Percentiles rank a stretch among this genome's conserved stretches.
Evolutionary conservation across 2,888 invertebrate genomes (phyloP).

Genomic region (Belgica antarctica): DNA sequence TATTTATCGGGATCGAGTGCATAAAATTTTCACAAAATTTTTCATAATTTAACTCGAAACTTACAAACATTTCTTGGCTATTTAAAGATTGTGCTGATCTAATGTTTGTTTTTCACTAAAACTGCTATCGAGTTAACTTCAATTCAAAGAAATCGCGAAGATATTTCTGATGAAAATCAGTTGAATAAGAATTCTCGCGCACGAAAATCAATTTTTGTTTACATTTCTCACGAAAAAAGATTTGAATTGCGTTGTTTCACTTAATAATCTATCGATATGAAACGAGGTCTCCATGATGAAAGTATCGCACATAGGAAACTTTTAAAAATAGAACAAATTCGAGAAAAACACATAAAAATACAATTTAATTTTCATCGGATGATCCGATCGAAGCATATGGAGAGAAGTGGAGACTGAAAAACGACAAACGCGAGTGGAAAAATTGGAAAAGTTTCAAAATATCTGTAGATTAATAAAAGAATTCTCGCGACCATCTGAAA

Average conservation of each 20-base stretch:
- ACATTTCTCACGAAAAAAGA: neutral
- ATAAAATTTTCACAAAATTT: too few relatives aligned
- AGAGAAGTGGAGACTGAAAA: neutral
- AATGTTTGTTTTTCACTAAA: too few relatives aligned
- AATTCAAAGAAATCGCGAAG: neutral
- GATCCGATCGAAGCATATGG: neutral
- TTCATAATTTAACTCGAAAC: too few relatives aligned
- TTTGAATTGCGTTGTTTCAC: neutral
- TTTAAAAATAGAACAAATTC: neutral
- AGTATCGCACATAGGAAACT: neutral
- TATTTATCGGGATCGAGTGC: too few relatives aligned
- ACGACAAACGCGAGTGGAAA: neutral
- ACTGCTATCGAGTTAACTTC: too few relatives aligned
- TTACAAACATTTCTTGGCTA: too few relatives aligned
- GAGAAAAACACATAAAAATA: conserved; percentile 11
- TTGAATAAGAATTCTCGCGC: neutral
- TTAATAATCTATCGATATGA: neutral
- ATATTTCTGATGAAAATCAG: neutral
- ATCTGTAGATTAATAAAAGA: neutral
- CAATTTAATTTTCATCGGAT: neutral
- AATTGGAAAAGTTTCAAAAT: neutral
- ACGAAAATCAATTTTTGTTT: neutral
- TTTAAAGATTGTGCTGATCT: too few relatives aligned
- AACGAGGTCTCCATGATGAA: neutral
- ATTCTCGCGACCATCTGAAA: neutral